Evolutionary conservation across 2,113 vertebrate species (phyloP), one percentile per base, ranked within the genome.

Genomic region (Caretta caretta): DNA sequence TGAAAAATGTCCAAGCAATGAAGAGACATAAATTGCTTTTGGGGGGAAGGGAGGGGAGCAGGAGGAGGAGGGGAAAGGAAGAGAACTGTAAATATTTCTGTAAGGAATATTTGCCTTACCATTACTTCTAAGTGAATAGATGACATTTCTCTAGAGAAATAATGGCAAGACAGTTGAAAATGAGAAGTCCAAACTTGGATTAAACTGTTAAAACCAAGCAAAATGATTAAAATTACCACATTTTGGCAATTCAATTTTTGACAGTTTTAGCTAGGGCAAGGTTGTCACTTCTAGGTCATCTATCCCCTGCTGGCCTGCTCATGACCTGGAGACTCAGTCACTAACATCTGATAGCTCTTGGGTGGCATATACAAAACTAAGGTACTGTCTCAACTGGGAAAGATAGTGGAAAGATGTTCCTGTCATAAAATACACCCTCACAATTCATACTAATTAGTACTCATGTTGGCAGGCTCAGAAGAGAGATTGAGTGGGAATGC

Each of bases 1-100:
- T 98, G 96, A 95, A 96, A 93, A 42, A 89, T 79, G 57, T 91
- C 95, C 96, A 97, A 46, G 87, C 95, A 93, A 93, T 96, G 93
- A 90, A 95, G 92, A 97, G 93, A 92, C 57, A 84, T 96, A 96
- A 53, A 95, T 95, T 96, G 89, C 51, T 93, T 91, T 95, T 75
- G 86, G 86, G n/a, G 17, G 31, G 29, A 17, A 7, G 6, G 56
- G 29, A 35, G 4, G 57, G 35, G 35, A 69, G 65, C 35, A 69
- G 65, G 65, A 72, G 65, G n/a, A n/a, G 65, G n/a, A 72, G 48
- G 17, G 92, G 89, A 46, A 92, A 96, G 92, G 95, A 94, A 96
- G 88, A 76, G 84, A 93, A 83, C 90, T 50, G 95, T 87, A 90
- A 92, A 93, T 85, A n/a, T 93, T n/a, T 97, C 92, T 48, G 50